Evolutionary conservation across 1,140 invertebrate species (phyloP).

Genomic region (Chironomus striatipennis): DNA sequence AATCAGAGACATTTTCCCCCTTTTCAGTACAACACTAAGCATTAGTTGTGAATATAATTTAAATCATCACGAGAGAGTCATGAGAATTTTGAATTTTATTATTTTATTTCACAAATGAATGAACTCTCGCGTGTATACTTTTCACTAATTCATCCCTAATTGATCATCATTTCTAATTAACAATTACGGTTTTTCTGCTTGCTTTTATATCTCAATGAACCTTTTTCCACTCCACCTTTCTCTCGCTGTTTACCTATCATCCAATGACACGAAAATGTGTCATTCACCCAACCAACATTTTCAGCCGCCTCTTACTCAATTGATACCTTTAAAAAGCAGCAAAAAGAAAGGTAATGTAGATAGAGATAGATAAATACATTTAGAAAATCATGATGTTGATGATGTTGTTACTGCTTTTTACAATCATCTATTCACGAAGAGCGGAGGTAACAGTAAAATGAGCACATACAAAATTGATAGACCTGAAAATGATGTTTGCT

Average conservation of each 20-base stretch:
- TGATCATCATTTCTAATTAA: slow-evolving; percentile 20
- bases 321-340: neutral
- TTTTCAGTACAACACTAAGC: no score
- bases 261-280: slow-evolving; percentile 8
- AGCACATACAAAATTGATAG: no score
- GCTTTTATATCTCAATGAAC: neutral
- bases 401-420: no score
- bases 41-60: no score
- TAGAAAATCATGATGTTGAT: neutral
- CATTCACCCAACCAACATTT: neutral
- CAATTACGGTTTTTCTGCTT: neutral
- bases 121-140: neutral
- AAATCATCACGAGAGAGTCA: no score
- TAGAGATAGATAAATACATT: neutral
- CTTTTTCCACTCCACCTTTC: neutral
- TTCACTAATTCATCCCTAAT: slow-evolving; percentile 16
- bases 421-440: no score
- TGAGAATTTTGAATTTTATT: no score
- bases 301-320: neutral
- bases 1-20: no score
- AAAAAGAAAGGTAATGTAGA: neutral
- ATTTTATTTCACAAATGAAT: no score
- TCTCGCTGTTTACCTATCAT: neutral
- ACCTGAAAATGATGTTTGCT: neutral
- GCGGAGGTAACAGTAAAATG: no score